Evolutionary conservation across 2,113 vertebrate genomes (phyloP), one percentile per base, ranked within the genome.

Genomic region (Pyxicephalus adspersus): DNA sequence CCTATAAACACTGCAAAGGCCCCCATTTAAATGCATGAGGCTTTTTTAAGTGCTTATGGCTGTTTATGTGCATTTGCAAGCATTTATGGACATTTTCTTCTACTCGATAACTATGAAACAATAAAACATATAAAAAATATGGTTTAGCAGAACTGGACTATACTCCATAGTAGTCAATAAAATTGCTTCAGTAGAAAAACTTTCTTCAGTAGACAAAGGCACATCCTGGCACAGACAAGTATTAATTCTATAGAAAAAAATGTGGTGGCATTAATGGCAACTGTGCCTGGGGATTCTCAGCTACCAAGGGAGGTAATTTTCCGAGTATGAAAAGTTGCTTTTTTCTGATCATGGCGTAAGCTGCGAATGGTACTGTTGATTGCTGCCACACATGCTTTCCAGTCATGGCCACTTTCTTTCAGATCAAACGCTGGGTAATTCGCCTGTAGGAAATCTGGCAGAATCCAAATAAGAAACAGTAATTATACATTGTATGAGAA

Each of bases 381-480:
- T 83, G 91, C 89, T 15, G 83, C 85, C 51, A 95, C 91, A 0
- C 94, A 95, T 0, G 89, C 84, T 85, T 93, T 93, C 93, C 94
- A 96, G 74, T 92, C 90, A 15, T 83, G 84, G 4, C 93, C 94
- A 26, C 25, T 84, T 83, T 94, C 93, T 0, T 80, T 85, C 0
- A 96, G 86, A 78, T 92, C 87, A 86, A 87, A 88, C 51, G 83
- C 83, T 4, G 90, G 87, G 64, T 88, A 95, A 80, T 70, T 88
- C 6, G 92, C 91, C 64, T 90, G 87, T 45, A 96, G 92, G 83
- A 95, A 93, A 13, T 96, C 94, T 96, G 76, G 87, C 7, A 8
- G 83, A 25, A 84, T 28, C 85, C 83, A 50, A 60, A 9, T 16
- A 34, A 80, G 86, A 86, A 34, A 45, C 3, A 38, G 34, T 38